phyloP scores from a whole-genome alignment of 2,888 invertebrate genomes.

The Heliconius charithonia region DNA sequence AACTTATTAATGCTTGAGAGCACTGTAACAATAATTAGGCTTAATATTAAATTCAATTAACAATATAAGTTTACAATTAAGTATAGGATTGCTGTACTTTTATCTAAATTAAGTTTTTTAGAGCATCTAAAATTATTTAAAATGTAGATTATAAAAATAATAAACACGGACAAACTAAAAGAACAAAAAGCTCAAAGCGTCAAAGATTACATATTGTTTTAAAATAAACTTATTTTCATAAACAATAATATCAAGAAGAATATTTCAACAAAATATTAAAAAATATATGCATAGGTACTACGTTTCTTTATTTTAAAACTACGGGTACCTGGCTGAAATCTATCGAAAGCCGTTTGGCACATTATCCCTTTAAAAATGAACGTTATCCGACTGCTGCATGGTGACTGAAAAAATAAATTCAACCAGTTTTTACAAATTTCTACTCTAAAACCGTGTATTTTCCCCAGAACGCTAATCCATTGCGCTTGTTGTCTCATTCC shows the following conservation, averaged over 20 bases:
- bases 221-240: no score
- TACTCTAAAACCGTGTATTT: constrained; percentile 35
- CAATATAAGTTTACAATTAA: not conserved
- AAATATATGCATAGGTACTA: not conserved
- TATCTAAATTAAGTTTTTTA: no score
- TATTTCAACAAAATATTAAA: not conserved
- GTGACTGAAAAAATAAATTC: constrained; percentile 19
- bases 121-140: not conserved
- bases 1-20: constrained; percentile 31
- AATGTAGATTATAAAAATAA: no score
- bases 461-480: constrained; percentile 27
- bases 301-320: not conserved
- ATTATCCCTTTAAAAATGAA: constrained; percentile 33
- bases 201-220: no score
- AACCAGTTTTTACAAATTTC: constrained; percentile 29
- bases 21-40: constrained; percentile 27
- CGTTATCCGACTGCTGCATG: constrained; percentile 32
- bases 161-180: no score
- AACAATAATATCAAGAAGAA: no score
- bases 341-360: constrained; percentile 21
- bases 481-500: constrained; percentile 26
- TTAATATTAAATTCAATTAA: constrained; percentile 13
- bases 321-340: not conserved
- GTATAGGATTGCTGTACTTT: no score
- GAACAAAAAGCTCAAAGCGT: no score